Evolutionary conservation across 2,888 invertebrate species (phyloP), one percentile per base, ranked within the genome.

Genomic region (Cyaniris semiargus): DNA sequence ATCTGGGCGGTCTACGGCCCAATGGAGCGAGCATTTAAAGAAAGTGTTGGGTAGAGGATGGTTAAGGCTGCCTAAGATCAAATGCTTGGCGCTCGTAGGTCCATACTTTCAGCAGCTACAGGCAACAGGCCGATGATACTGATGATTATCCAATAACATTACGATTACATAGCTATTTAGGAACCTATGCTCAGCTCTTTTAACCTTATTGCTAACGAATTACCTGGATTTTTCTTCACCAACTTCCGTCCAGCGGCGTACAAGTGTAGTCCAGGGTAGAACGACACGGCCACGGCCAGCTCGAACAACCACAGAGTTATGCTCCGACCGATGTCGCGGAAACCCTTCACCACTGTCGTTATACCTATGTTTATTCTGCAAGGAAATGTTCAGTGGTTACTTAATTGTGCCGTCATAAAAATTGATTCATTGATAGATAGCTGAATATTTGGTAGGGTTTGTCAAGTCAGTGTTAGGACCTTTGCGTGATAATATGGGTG

Each of bases 361-460:
- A 89, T 79, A 1, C 92, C 94, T 18, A 93, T 79, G 78, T 92
- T 90, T 82, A 94, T 89, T 81, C 93, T 93, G 84, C 53, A 85
- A 85, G 38, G 80, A 74, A 78, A 78, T 23, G 10, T 66, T 4
- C 27, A 27, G 23, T 66, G 13, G 23, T 66, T 66, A 27, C 7
- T 58, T 58, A 8, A 58, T 15, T 13, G 23, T 66, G 18, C 4
- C 18, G 15, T 18, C 5, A 1, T 13, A 53, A 1, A 15, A 53
- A 53, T 48, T 5, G 15, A 53, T 53, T 18, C 18, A 53, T 27
- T 27, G 2, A 27, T 53, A 48, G 15, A 48, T 13, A 53, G 5
- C 53, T 53, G 44, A 44, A 44, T 44, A 13, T 44, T 13, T 10
- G 13, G 44, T 44, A 10, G 44, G 44, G 44, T 44, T 44, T 10